phyloP scores from a whole-genome alignment of 2,113 vertebrate species.

The Podiceps cristatus region DNA sequence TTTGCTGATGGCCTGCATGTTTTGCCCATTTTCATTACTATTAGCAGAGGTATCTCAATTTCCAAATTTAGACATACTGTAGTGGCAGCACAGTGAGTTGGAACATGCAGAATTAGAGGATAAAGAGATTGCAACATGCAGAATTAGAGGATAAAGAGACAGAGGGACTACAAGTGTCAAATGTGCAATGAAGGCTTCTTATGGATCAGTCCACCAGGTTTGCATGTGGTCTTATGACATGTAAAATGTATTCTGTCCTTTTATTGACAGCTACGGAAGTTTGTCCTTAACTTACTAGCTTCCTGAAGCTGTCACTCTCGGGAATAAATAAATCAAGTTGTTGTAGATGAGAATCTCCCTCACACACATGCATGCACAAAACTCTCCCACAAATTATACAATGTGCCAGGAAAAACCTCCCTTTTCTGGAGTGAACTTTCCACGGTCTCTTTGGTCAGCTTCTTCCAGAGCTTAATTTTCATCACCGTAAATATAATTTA shows the following conservation, averaged over 20 bases:
- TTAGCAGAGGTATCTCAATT: background rate
- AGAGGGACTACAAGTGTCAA: background rate
- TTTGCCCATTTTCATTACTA: background rate
- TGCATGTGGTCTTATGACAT: background rate
- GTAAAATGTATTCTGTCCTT: background rate
- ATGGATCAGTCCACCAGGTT: background rate
- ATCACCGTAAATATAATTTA: background rate
- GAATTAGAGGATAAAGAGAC: background rate
- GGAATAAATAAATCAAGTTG: background rate
- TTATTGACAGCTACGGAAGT: background rate
- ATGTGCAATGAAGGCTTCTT: background rate
- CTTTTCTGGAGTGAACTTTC: background rate
- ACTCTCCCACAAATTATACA: background rate
- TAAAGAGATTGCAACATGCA: background rate
- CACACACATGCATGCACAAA: background rate
- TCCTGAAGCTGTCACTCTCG: background rate
- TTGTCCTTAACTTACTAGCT: background rate
- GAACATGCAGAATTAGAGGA: background rate
- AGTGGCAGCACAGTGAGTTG: background rate
- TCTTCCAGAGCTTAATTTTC: background rate
- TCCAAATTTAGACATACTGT: background rate
- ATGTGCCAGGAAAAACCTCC: background rate
- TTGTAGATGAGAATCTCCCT: background rate
- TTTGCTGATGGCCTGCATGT: background rate
- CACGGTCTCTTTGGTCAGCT: background rate